phyloP scores from a whole-genome alignment of 1,140 invertebrate species.

The Theocolax elegans region DNA sequence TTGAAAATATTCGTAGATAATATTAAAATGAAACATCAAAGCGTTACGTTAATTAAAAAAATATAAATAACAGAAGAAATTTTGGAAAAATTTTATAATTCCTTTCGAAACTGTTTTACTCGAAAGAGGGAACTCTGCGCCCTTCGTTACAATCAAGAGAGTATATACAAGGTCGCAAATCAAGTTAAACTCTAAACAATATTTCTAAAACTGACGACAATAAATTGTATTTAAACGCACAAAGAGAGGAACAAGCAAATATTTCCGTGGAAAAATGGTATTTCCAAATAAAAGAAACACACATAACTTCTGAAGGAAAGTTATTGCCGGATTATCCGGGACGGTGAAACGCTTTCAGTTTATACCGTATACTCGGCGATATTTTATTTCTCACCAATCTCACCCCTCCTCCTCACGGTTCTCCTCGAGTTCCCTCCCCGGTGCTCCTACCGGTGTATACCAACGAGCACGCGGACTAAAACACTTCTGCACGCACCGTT shows the following conservation, averaged over 20 bases:
- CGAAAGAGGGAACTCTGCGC: too few relatives aligned
- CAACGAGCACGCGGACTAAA: slow-evolving; percentile 7
- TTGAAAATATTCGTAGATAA: too few relatives aligned
- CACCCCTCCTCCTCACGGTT: not conserved
- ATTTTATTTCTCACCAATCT: slow-evolving; percentile 32
- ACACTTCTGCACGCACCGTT: slow-evolving; percentile 30
- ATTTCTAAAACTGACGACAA: not conserved
- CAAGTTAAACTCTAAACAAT: not conserved
- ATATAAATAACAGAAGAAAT: too few relatives aligned
- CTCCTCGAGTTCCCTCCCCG: not conserved
- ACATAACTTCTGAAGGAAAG: slow-evolving; percentile 9
- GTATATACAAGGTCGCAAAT: too few relatives aligned
- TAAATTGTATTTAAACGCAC: slow-evolving; percentile 15
- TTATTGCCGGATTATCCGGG: slow-evolving; percentile 41
- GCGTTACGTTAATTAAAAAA: too few relatives aligned
- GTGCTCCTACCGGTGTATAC: not conserved
- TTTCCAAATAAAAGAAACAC: slow-evolving; percentile 29
- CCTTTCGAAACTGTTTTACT: too few relatives aligned
- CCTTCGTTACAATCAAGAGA: too few relatives aligned
- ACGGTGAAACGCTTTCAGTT: slow-evolving; percentile 27
- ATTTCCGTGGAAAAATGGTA: slow-evolving; percentile 10
- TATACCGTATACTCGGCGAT: slow-evolving; percentile 15
- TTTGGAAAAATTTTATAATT: too few relatives aligned
- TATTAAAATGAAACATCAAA: too few relatives aligned
- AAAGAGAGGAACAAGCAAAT: slow-evolving; percentile 10